These are phyloP conservation scores for Phrynocephalus vlangalii DNA, from an alignment of 2,797 vertebrate species.

Conservation along the genomic window DNA sequence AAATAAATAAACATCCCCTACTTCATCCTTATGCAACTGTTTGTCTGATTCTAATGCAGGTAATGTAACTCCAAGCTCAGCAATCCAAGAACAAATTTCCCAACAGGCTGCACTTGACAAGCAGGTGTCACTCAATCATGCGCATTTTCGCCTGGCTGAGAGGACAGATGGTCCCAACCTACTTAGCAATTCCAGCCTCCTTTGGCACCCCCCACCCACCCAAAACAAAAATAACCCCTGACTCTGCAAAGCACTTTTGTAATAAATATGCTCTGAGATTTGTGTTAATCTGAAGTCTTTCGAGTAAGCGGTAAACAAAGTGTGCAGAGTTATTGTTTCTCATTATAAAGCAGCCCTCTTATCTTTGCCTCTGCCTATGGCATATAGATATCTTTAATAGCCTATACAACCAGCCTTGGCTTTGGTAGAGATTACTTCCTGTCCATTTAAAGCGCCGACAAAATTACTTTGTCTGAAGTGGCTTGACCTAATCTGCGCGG, in stretches of 20 bases:
- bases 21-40: slow-evolving; percentile 67
- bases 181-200: slow-evolving; percentile 80
- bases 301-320: slow-evolving; percentile 77
- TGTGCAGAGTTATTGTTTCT: slow-evolving; percentile 76
- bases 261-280: slow-evolving; percentile 79
- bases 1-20: slow-evolving; percentile 52
- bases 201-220: slow-evolving; percentile 55
- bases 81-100: slow-evolving; percentile 83
- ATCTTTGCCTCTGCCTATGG: slow-evolving; percentile 68
- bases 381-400: slow-evolving; percentile 71
- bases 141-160: slow-evolving; percentile 73
- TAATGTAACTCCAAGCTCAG: slow-evolving; percentile 80
- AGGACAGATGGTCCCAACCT: slow-evolving; percentile 83
- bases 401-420: slow-evolving; percentile 63
- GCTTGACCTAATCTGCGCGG: slow-evolving; percentile 75
- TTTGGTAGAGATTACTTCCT: slow-evolving; percentile 74
- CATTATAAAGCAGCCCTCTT: slow-evolving; percentile 73
- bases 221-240: not conserved
- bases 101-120: slow-evolving; percentile 84
- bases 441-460: slow-evolving; percentile 69
- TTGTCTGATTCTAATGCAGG: slow-evolving; percentile 87
- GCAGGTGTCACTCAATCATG: slow-evolving; percentile 89
- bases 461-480: slow-evolving; percentile 75
- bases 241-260: slow-evolving; percentile 62
- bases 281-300: slow-evolving; percentile 79